Conservation (phyloP, 2,113 vertebrate species). For the Xenopus borealis region DNA sequence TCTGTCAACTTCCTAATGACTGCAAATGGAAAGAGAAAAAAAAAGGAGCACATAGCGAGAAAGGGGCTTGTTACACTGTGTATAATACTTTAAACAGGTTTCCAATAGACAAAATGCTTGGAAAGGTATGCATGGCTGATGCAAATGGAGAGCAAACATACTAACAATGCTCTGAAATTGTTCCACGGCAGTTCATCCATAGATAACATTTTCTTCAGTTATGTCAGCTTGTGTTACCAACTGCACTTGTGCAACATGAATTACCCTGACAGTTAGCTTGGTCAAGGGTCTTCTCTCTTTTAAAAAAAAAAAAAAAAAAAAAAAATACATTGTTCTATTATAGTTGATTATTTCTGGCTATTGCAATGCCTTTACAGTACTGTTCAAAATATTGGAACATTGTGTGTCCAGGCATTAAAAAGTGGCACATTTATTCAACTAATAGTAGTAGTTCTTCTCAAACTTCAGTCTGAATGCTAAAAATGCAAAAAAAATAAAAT, state of each 20-base stretch:
- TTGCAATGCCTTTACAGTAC: not conserved
- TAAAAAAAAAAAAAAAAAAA: not conserved
- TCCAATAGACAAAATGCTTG: slow-evolving; percentile 29
- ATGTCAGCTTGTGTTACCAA: slow-evolving; percentile 42
- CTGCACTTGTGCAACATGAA: slow-evolving; percentile 41
- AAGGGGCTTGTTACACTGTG: not conserved
- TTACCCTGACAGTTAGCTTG: slow-evolving; percentile 41
- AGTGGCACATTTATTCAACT: not conserved
- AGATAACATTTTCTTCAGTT: slow-evolving; percentile 33
- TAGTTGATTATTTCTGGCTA: not conserved
- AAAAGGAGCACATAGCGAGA: not conserved
- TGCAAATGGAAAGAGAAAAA: slow-evolving; percentile 21
- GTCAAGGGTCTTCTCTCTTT: slow-evolving; percentile 18
- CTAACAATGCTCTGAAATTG: slow-evolving; percentile 37
- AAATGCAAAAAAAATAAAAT: too few species aligned
- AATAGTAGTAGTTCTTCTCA: too few species aligned
- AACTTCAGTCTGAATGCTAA: too few species aligned
- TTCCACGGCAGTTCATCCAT: slow-evolving; percentile 43
- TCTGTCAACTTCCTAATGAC: slow-evolving; percentile 41
- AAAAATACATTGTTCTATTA: not conserved
- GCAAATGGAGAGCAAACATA: slow-evolving; percentile 23
- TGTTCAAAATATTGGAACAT: not conserved
- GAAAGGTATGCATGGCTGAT: slow-evolving; percentile 42
- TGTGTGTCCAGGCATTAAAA: not conserved
- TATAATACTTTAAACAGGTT: slow-evolving; percentile 29